Conservation (phyloP, 2,888 invertebrate genomes). For the Pterostichus niger region DNA sequence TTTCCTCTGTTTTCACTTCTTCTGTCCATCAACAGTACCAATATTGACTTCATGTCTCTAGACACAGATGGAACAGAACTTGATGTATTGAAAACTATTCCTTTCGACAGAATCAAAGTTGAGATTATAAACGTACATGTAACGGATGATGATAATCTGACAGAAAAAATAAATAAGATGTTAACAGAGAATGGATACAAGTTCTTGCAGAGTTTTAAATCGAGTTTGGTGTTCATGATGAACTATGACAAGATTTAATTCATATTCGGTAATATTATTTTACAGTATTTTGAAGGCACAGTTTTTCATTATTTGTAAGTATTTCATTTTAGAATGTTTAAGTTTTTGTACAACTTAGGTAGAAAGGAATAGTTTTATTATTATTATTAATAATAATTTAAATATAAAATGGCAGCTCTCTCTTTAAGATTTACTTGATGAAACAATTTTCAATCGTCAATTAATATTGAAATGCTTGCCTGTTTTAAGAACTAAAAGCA, state of each 20-base stretch:
- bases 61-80: slow-evolving; percentile 80
- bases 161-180: slow-evolving; percentile 75
- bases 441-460: background rate
- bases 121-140: slow-evolving; percentile 76
- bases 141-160: slow-evolving; percentile 72
- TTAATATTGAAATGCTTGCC: slow-evolving; percentile 10
- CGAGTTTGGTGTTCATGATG: slow-evolving; percentile 74
- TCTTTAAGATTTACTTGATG: slow-evolving; percentile 19
- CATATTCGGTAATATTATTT: background rate
- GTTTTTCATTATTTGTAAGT: background rate
- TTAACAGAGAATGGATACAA: slow-evolving; percentile 75
- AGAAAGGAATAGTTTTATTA: background rate
- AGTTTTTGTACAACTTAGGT: background rate
- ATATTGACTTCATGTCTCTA: slow-evolving; percentile 85
- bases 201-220: slow-evolving; percentile 74
- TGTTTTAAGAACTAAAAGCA: slow-evolving; percentile 29
- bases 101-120: slow-evolving; percentile 78
- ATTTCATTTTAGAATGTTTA: background rate
- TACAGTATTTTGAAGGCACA: background rate
- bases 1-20: slow-evolving; percentile 91
- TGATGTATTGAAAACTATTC: slow-evolving; percentile 81
- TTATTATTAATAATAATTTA: slow-evolving; percentile 1
- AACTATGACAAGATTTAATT: slow-evolving; percentile 71
- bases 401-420: background rate
- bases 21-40: slow-evolving; percentile 86